Base-by-base conservation (phyloP, 2,797 vertebrate species). In the Megaceryle alcyon region DNA sequence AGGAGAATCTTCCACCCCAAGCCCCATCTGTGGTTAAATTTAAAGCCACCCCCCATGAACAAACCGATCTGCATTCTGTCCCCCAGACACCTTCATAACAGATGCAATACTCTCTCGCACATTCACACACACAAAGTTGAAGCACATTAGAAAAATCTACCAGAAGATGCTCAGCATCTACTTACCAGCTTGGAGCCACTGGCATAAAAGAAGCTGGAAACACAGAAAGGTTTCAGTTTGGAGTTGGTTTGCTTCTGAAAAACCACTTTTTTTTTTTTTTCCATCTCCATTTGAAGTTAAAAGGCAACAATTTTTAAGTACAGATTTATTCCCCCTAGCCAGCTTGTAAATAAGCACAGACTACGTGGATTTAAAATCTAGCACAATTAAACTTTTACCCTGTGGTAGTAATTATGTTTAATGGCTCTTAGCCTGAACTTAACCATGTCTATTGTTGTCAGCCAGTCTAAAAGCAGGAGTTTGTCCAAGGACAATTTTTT, bases 401-500 rank as follows among this genome's bases (percentile, higher is more conserved):
- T 25, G 86, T 97, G 96, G 96, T 97, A 97, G 96, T 98, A 98
- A 98, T 98, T 98, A 98, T 96, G 77, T 94, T 93, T 97, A 57
- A 97, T 93, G 92, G 94, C 95, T 96, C 95, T 97, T 97, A 96
- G 94, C 95, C 94, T 83, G 90, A 98, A 97, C 97, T 96, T 97
- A 92, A 91, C 97, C 94, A 86, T 44, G 80, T 86, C 97, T 94
- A 97, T 97, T 97, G 96, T 96, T 85, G 82, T 95, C 60, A 88
- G 91, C 90, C 72, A 80, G 96, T 97, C 97, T 97, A 98, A 98
- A 98, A 98, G 98, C 96, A 97, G 96, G 95, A 89, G 95, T 97
- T 98, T 98, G 97, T 97, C 91, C 95, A 97, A 97, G 94, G 97
- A 97, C 98, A 98, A 98, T 96, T 97, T 97, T 97, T 96, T 96